Evolutionary conservation across 2,797 vertebrate species (phyloP), one percentile per base, ranked within the genome.

Genomic region (Parambassis ranga): DNA sequence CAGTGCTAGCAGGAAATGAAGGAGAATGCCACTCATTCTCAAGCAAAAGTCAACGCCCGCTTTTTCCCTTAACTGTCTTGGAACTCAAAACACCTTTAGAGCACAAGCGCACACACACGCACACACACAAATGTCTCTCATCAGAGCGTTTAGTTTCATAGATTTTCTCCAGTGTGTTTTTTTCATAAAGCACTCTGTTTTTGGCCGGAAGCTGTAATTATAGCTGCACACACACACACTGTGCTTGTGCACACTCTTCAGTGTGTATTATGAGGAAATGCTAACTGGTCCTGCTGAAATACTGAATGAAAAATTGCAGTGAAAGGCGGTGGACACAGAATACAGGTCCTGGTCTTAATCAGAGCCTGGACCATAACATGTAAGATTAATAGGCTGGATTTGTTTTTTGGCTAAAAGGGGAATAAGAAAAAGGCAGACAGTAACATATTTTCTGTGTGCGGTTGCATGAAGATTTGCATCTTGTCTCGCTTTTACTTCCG

Each of bases 1-100:
- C 47, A 69, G 38, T 43, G 75, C 44, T 64, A 58, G 67, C 87
- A 92, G 90, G 92, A 93, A 93, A 92, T 92, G 84, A 92, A 89
- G 84, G 64, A 87, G 88, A 90, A 92, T 92, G 89, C 88, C 89
- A 84, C 81, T 92, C 87, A 88, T 90, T 90, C 88, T 87, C 79
- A 13, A 74, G 71, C 52, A 83, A 85, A 73, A 68, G 77, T 73
- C 60, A 90, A 90, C 38, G 15, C 83, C 82, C 82, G 79, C 65
- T 65, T 62, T 79, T 76, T 75, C 52, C 56, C 72, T 73, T 68
- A 81, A 83, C 70, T 83, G 85, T 81, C 69, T 77, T 83, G 65
- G 69, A 86, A 79, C 71, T 46, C 53, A 72, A 68, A 74, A 77
- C 63, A 74, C 74, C 73, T 83, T 64, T 47, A 39, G 13, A 66